These are phyloP conservation scores for Nematostella vectensis DNA, from an alignment of 92 coral and sea anemone species.

Conservation along the genomic window DNA sequence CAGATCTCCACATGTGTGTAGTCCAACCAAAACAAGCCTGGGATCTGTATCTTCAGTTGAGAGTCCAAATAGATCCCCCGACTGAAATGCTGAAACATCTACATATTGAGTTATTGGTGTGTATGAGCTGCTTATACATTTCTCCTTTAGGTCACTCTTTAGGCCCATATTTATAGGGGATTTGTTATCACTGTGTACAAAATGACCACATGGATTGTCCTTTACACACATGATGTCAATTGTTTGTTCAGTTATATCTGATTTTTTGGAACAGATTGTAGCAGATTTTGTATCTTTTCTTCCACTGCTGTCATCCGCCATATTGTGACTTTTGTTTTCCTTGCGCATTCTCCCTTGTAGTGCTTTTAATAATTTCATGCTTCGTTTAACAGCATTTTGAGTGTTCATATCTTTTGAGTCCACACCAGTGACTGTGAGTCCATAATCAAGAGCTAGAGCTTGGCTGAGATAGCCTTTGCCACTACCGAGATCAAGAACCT, in stretches of 20 bases:
- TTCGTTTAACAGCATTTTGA: slow-evolving; percentile 62
- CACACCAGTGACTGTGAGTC: slow-evolving; percentile 54
- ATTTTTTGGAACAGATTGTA: neutral
- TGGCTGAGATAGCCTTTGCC: slow-evolving; percentile 88
- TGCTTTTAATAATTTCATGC: slow-evolving; percentile 44
- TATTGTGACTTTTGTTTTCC: neutral
- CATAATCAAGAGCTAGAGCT: slow-evolving; percentile 50
- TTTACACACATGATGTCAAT: neutral
- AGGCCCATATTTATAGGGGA: neutral
- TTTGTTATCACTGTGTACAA: neutral
- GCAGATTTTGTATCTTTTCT: neutral
- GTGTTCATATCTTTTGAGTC: slow-evolving; percentile 66
- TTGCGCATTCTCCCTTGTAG: slow-evolving; percentile 24
- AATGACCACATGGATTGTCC: neutral
- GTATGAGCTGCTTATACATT: neutral
- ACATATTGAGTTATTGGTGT: slow-evolving; percentile 1
- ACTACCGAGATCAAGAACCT: slow-evolving; percentile 85
- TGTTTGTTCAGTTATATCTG: neutral
- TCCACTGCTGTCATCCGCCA: neutral
- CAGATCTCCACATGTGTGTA: slow-evolving; percentile 79
- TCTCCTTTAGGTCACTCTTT: neutral
- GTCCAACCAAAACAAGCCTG: slow-evolving; percentile 52
- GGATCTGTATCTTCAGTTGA: neutral
- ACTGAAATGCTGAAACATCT: neutral
- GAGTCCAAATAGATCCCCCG: neutral